Evolutionary conservation across 92 coral and sea anemone genomes (phyloP).

Genomic region (Chrysogorgia sp.): DNA sequence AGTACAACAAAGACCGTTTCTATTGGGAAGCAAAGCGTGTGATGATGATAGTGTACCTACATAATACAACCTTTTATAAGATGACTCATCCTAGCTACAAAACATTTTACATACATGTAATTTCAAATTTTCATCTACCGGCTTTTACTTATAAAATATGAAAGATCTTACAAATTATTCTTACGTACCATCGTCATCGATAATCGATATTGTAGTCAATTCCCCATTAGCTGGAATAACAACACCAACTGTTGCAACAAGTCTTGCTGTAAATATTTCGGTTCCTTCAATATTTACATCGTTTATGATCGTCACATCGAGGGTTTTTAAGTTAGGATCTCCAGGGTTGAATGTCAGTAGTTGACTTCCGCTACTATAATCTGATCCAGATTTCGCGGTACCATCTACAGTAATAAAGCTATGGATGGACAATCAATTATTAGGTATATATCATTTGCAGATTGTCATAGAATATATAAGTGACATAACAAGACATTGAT

Average conservation of each 20-base stretch:
- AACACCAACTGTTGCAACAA: slow-evolving; percentile 5
- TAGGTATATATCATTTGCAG: too few relatives aligned
- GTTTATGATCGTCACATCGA: slow-evolving; percentile 1
- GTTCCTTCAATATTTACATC: slow-evolving; percentile 31
- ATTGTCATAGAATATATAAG: too few relatives aligned
- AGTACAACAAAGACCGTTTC: too few relatives aligned
- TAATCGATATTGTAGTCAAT: neutral
- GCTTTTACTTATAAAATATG: too few relatives aligned
- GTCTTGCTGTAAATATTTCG: slow-evolving; percentile 24
- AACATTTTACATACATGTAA: too few relatives aligned
- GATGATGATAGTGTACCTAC: too few relatives aligned
- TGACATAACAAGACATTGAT: too few relatives aligned
- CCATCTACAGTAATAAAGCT: neutral
- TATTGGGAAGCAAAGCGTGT: too few relatives aligned
- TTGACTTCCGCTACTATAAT: neutral
- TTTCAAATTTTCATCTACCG: too few relatives aligned
- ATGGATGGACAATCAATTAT: neutral
- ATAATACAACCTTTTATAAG: too few relatives aligned
- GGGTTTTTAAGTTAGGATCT: neutral
- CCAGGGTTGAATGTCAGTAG: neutral
- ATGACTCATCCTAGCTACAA: too few relatives aligned
- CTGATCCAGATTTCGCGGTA: neutral
- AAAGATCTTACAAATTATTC: too few relatives aligned
- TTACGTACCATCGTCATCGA: slow-evolving; percentile 45
- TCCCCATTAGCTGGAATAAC: neutral